Percentiles rank a stretch among this genome's conserved stretches.
These are phyloP conservation scores for Chloroceryle aenea DNA, from an alignment of 2,113 vertebrate species.

Conservation along the genomic window DNA sequence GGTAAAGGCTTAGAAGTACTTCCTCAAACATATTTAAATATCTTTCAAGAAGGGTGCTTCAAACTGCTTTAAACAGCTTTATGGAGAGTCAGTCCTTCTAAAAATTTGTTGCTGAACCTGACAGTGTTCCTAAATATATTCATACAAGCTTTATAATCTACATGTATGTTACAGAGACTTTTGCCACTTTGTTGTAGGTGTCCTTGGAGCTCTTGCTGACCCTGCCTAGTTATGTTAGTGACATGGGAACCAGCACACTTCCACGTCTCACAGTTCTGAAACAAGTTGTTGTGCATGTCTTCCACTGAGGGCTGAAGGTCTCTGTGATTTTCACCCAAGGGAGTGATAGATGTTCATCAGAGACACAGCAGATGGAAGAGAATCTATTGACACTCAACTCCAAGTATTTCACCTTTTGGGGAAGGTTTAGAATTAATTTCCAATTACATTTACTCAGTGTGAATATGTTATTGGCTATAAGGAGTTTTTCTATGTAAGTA, in stretches of 20 bases:
- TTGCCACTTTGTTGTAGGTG: background rate
- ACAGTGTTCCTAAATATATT: constrained; percentile 2
- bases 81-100: background rate
- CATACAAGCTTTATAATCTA: constrained; percentile 1
- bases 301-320: background rate
- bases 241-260: background rate
- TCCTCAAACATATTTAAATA: background rate
- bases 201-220: background rate
- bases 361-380: background rate
- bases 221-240: background rate
- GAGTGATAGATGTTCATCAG: background rate
- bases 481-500: background rate
- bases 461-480: background rate
- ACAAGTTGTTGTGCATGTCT: background rate
- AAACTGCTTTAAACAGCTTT: background rate
- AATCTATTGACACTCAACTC: background rate
- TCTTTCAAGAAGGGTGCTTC: background rate
- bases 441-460: background rate
- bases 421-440: background rate
- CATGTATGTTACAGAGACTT: background rate
- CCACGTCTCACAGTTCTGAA: background rate
- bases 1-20: background rate
- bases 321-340: background rate
- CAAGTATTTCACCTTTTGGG: background rate
- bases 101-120: background rate